Conservation (phyloP, 1,140 invertebrate species). For the Vanessa tameamea region DNA sequence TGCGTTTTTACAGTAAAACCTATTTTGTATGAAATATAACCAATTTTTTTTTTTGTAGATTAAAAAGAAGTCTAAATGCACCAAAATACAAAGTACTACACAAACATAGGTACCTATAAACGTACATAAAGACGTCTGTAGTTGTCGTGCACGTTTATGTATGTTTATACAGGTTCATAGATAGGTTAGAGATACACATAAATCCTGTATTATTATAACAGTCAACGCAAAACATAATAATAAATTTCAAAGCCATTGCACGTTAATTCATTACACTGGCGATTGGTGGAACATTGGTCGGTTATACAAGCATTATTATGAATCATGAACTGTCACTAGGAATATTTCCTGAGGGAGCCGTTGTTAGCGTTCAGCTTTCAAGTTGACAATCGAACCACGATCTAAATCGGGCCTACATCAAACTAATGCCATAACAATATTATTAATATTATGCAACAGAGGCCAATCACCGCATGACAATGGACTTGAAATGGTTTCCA, state of each 20-base stretch:
- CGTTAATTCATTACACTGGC: constrained; percentile 33
- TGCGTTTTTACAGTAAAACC: too few relatives aligned
- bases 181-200: constrained; percentile 26
- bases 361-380: constrained; percentile 40
- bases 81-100: neutral
- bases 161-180: constrained; percentile 13
- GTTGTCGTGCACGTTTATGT: neutral
- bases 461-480: constrained; percentile 62
- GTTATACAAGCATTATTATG: constrained; percentile 35
- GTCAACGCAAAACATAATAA: constrained; percentile 33
- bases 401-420: constrained; percentile 51
- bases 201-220: constrained; percentile 32
- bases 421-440: constrained; percentile 44
- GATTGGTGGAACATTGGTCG: constrained; percentile 31
- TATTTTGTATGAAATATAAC: too few relatives aligned
- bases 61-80: too few relatives aligned
- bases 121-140: neutral
- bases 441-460: constrained; percentile 66
- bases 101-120: neutral
- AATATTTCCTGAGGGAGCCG: constrained; percentile 44
- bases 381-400: constrained; percentile 50
- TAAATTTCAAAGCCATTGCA: constrained; percentile 36
- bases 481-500: constrained; percentile 69
- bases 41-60: too few relatives aligned
- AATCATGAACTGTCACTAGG: constrained; percentile 29